These are phyloP conservation scores for Ichneumoninae sp. DNA, from an alignment of 2,888 invertebrate genomes.

Conservation along the genomic window DNA sequence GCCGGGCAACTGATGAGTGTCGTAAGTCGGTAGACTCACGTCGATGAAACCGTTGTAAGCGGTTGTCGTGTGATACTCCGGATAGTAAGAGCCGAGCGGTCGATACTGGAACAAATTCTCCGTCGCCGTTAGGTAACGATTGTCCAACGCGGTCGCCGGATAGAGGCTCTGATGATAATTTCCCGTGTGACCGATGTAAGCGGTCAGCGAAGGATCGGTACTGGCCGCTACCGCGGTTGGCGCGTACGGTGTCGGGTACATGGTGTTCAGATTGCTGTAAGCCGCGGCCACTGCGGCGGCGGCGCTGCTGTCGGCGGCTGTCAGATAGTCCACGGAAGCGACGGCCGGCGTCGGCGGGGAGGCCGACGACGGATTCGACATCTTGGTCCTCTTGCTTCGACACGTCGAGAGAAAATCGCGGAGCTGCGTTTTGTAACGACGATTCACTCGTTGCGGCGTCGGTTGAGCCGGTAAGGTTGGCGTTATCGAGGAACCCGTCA, in stretches of 20 bases:
- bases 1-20: conserved; percentile 85
- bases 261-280: conserved; percentile 92
- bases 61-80: conserved; percentile 90
- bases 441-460: conserved; percentile 90
- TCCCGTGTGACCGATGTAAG: conserved; percentile 90
- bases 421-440: conserved; percentile 96
- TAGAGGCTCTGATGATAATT: conserved; percentile 88
- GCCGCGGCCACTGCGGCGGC: conserved; percentile 90
- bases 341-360: conserved; percentile 86
- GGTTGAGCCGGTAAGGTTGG: conserved; percentile 86
- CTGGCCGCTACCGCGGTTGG: conserved; percentile 89
- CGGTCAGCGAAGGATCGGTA: conserved; percentile 87
- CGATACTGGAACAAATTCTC: conserved; percentile 96
- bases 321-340: conserved; percentile 88
- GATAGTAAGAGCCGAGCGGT: conserved; percentile 93
- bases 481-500: conserved; percentile 86
- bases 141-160: conserved; percentile 85
- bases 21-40: conserved; percentile 89
- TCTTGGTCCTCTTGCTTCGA: conserved; percentile 89
- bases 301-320: conserved; percentile 87
- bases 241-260: conserved; percentile 92
- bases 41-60: conserved; percentile 94
- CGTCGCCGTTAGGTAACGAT: conserved; percentile 89
- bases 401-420: conserved; percentile 97
- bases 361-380: conserved; percentile 85